A percentile compares a stretch with the other conserved stretches of the same genome.
These are phyloP conservation scores for Leptoclinus maculatus DNA, from an alignment of 2,797 vertebrate species.

Conservation along the genomic window DNA sequence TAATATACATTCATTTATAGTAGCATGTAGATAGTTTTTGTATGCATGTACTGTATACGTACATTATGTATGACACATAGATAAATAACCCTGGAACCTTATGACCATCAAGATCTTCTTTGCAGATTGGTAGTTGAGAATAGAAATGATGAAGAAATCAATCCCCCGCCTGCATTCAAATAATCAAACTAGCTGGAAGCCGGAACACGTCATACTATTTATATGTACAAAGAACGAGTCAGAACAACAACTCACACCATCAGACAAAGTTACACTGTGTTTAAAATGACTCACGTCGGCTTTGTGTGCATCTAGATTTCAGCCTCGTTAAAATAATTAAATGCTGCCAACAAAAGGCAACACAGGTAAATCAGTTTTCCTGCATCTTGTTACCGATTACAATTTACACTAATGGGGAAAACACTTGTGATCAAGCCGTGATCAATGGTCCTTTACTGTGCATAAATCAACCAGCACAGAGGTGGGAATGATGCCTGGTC, in stretches of 20 bases:
- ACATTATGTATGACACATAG: not conserved
- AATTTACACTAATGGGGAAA: slow-evolving; percentile 7
- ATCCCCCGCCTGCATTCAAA: slow-evolving; percentile 25
- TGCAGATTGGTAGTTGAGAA: slow-evolving; percentile 4
- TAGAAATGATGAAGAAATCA: not conserved
- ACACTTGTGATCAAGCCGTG: slow-evolving; percentile 11
- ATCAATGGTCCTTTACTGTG: slow-evolving; percentile 10
- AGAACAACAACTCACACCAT: slow-evolving; percentile 19
- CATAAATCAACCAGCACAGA: not conserved
- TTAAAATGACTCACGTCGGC: slow-evolving; percentile 1
- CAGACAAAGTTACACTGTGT: slow-evolving; percentile 10
- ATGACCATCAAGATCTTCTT: not conserved
- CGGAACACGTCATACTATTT: slow-evolving; percentile 1
- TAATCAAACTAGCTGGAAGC: slow-evolving; percentile 13
- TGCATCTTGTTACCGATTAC: slow-evolving; percentile 8
- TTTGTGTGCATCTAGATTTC: slow-evolving; percentile 14
- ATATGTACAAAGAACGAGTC: slow-evolving; percentile 11
- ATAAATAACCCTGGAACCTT: slow-evolving; percentile 32
- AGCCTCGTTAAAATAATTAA: slow-evolving; percentile 13
- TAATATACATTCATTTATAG: not conserved
- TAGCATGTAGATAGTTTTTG: not conserved
- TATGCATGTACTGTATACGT: slow-evolving; percentile 2
- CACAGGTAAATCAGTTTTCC: slow-evolving; percentile 19
- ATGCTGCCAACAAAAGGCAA: slow-evolving; percentile 38
- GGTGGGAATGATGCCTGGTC: slow-evolving; percentile 9